Conservation (phyloP, 1,140 invertebrate species). For the Hyles vespertilio region DNA sequence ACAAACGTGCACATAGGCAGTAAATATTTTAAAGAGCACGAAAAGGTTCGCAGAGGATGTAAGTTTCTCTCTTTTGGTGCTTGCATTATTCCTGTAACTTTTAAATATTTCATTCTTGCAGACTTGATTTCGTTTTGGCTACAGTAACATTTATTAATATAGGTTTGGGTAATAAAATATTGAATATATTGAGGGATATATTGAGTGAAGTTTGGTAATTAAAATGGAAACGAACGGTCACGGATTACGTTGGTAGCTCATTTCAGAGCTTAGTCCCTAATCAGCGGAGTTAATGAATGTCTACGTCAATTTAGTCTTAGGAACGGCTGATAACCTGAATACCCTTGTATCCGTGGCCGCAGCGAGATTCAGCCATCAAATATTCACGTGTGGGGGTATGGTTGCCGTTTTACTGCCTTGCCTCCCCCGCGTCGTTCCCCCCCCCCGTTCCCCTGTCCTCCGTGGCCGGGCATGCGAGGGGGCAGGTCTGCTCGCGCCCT, state of each 20-base stretch:
- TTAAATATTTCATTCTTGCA: too few species aligned
- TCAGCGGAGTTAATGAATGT: slow-evolving; percentile 25
- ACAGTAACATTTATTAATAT: too few species aligned
- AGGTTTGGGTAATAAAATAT: too few species aligned
- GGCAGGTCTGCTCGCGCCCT: slow-evolving; percentile 26
- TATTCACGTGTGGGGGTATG: slow-evolving; percentile 69
- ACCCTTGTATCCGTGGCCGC: slow-evolving; percentile 35
- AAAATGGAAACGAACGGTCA: slow-evolving; percentile 2
- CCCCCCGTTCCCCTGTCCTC: slow-evolving; percentile 8
- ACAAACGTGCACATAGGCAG: too few species aligned
- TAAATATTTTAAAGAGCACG: too few species aligned
- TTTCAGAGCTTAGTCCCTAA: slow-evolving; percentile 26
- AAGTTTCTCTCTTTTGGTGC: too few species aligned
- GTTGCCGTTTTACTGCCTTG: slow-evolving; percentile 65
- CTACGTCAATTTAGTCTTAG: slow-evolving; percentile 21
- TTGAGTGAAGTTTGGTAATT: too few species aligned
- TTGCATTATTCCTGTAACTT: too few species aligned
- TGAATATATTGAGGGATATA: too few species aligned
- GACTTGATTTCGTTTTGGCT: too few species aligned
- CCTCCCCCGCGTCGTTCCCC: slow-evolving; percentile 12
- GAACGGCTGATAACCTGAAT: slow-evolving; percentile 25
- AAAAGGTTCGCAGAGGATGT: too few species aligned
- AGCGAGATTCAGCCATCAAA: slow-evolving; percentile 70
- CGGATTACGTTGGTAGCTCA: slow-evolving; percentile 19
- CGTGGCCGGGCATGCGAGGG: slow-evolving; percentile 10